phyloP scores from a whole-genome alignment of 2,888 invertebrate species.

The Eurytoma californica region DNA sequence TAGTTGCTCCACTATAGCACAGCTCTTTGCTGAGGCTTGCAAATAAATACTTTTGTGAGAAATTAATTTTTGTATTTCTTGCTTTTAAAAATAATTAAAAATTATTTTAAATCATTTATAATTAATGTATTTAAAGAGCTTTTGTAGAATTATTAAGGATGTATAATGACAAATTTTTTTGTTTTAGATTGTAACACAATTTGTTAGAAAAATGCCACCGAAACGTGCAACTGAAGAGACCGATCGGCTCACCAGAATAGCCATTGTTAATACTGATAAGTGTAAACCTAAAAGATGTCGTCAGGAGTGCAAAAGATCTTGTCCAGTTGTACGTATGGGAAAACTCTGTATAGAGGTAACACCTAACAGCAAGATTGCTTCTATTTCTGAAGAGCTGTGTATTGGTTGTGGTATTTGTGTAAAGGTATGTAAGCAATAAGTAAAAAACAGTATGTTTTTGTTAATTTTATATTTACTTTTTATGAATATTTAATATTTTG shows the following conservation, averaged over 20 bases:
- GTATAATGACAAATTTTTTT: neutral
- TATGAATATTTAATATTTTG: conserved; percentile 6
- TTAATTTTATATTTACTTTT: conserved; percentile 3
- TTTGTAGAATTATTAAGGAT: neutral
- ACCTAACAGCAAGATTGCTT: conserved; percentile 96
- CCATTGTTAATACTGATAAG: conserved; percentile 97
- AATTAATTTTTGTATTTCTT: conserved; percentile 2
- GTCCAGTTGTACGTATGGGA: conserved; percentile 99
- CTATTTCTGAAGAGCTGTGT: conserved; percentile 98
- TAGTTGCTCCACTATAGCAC: neutral
- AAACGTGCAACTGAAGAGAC: conserved; percentile 88
- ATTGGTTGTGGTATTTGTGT: conserved; percentile 99
- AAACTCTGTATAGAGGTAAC: conserved; percentile 99
- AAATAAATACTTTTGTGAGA: conserved; percentile 16
- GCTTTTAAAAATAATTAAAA: neutral
- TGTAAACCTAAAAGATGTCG: conserved; percentile 99
- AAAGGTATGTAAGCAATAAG: conserved; percentile 81
- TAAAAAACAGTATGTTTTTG: conserved; percentile 1
- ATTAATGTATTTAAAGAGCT: neutral
- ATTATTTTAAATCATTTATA: neutral
- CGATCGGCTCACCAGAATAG: conserved; percentile 96
- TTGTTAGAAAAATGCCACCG: conserved; percentile 79
- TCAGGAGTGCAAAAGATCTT: conserved; percentile 98
- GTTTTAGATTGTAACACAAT: conserved; percentile 16
- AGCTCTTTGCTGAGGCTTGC: neutral